These are phyloP conservation scores for Clarias gariepinus DNA, from an alignment of 2,113 vertebrate species.

Conservation along the genomic window DNA sequence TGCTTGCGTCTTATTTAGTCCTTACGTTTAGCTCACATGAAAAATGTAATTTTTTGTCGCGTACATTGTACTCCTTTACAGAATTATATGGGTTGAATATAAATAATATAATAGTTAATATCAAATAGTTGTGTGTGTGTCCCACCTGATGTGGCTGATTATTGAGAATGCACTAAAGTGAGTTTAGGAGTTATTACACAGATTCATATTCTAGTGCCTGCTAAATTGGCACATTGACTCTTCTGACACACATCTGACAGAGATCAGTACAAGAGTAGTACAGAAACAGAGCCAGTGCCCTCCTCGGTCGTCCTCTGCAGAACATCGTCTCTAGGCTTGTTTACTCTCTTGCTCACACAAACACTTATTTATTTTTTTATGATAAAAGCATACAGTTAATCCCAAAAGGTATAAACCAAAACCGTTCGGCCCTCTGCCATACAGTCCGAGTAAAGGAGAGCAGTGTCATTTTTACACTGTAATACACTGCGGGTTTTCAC, in stretches of 20 bases:
- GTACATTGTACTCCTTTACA: background rate
- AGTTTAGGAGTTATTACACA: background rate
- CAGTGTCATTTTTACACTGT: background rate
- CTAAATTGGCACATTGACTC: constrained; percentile 24
- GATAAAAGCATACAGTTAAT: background rate
- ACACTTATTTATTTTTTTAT: background rate
- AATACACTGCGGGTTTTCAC: background rate
- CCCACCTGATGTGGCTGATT: background rate
- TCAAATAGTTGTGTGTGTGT: background rate
- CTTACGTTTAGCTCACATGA: background rate
- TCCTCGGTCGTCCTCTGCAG: constrained; percentile 21
- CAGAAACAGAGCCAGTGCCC: constrained; percentile 31
- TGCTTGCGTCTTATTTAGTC: background rate
- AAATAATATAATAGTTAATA: no score
- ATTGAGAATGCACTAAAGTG: background rate
- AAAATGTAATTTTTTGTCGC: background rate
- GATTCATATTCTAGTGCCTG: constrained; percentile 6
- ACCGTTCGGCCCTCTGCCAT: background rate
- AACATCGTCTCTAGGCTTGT: constrained; percentile 35
- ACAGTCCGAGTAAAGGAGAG: background rate
- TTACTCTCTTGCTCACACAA: constrained; percentile 8
- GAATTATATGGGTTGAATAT: background rate
- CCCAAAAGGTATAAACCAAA: constrained; percentile 10
- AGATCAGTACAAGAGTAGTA: constrained; percentile 31
- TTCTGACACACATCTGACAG: constrained; percentile 36